These are phyloP conservation scores for Galerucella nymphaeae DNA, from an alignment of 2,888 invertebrate species.

Conservation along the genomic window DNA sequence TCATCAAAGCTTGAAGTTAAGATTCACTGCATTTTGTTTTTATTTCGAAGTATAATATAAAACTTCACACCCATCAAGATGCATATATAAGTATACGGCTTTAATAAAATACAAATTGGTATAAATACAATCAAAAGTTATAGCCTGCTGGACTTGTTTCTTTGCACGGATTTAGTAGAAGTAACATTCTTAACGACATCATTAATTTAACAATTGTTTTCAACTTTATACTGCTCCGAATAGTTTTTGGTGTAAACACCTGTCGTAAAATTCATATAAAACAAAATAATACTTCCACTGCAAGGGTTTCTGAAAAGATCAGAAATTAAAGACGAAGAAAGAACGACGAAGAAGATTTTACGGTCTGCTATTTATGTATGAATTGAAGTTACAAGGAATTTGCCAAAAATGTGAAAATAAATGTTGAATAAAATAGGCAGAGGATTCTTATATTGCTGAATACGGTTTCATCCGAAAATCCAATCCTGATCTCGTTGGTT, in stretches of 20 bases:
- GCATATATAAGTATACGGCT: not conserved
- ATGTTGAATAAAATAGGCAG: no score
- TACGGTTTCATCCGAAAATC: no score
- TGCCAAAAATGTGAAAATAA: not conserved
- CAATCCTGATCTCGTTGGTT: no score
- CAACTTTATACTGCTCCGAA: constrained; percentile 33
- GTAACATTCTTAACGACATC: constrained; percentile 50
- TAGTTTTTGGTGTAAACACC: constrained; percentile 36
- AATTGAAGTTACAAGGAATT: not conserved
- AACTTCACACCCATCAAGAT: not conserved
- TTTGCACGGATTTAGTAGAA: constrained; percentile 35
- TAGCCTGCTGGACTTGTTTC: constrained; percentile 34
- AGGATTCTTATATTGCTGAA: no score
- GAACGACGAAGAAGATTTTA: no score
- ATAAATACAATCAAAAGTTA: constrained; percentile 39
- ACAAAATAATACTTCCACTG: constrained; percentile 10
- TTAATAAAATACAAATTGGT: constrained; percentile 39
- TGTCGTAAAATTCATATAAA: constrained; percentile 31
- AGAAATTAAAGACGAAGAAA: not conserved
- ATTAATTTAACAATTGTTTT: constrained; percentile 51
- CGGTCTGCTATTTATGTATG: not conserved
- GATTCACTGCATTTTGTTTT: no score
- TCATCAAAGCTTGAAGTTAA: no score
- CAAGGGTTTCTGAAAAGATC: not conserved
- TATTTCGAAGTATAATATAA: no score